phyloP scores from a whole-genome alignment of 2,113 vertebrate genomes.

The Leptobrachium ailaonicum region DNA sequence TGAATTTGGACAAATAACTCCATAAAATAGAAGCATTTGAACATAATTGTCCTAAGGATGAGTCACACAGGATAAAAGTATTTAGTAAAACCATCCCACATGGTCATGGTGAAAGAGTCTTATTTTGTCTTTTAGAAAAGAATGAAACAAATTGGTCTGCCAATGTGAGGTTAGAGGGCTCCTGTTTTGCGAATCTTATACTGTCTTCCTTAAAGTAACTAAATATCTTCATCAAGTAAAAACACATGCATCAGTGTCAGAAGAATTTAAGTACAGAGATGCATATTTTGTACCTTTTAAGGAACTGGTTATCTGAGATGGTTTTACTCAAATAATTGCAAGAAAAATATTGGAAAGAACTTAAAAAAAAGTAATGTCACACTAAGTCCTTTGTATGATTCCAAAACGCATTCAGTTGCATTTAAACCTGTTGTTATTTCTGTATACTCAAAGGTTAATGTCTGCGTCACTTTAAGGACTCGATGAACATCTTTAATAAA shows the following conservation, averaged over 20 bases:
- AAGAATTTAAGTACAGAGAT: conserved; percentile 26
- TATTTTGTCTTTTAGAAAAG: conserved; percentile 41
- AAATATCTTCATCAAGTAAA: conserved; percentile 37
- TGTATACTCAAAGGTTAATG: not conserved
- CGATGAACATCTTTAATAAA: not conserved
- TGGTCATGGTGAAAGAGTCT: conserved; percentile 22
- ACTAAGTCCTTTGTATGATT: not conserved
- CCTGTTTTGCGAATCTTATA: conserved; percentile 35
- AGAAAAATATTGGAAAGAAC: not conserved
- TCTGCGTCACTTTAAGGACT: not conserved
- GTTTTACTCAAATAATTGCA: conserved; percentile 19
- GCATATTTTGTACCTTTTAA: conserved; percentile 28
- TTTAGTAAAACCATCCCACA: conserved; percentile 44
- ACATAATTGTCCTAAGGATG: conserved; percentile 20
- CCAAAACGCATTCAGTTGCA: conserved; percentile 3
- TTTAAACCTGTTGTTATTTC: conserved; percentile 10
- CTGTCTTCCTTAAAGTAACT: conserved; percentile 45
- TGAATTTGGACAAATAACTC: not conserved
- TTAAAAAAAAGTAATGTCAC: conserved; percentile 4
- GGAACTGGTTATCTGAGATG: conserved; percentile 37
- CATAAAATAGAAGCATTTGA: not conserved
- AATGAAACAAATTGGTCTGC: conserved; percentile 49
- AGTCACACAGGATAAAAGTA: conserved; percentile 20
- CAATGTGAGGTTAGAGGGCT: conserved; percentile 43
- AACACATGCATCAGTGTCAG: conserved; percentile 48